Conservation (phyloP, 2,797 vertebrate genomes). For the Ctenosaura bakeri region DNA sequence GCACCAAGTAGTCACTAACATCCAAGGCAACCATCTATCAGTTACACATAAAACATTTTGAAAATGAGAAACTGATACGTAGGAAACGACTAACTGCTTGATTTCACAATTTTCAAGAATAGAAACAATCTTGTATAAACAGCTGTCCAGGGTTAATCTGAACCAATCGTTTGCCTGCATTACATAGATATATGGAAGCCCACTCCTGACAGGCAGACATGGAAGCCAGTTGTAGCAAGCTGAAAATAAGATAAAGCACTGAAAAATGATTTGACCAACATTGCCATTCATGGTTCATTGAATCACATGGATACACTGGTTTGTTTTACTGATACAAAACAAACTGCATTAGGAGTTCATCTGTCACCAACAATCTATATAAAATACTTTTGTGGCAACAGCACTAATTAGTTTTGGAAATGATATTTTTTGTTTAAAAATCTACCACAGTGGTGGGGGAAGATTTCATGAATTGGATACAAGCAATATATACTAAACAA, state of each 20-base stretch:
- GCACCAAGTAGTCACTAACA: background rate
- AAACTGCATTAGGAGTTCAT: fast-evolving
- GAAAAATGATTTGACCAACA: fast-evolving
- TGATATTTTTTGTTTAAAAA: fast-evolving
- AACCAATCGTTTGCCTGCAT: background rate
- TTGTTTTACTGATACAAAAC: background rate
- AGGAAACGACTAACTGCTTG: background rate
- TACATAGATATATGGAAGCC: background rate
- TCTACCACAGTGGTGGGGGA: too few relatives aligned
- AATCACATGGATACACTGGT: background rate
- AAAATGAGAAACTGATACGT: background rate
- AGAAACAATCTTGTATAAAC: background rate
- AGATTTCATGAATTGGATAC: too few relatives aligned
- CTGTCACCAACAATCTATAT: background rate
- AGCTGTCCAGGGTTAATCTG: background rate
- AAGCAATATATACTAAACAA: too few relatives aligned
- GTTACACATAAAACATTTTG: background rate
- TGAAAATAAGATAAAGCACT: background rate
- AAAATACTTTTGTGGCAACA: fast-evolving
- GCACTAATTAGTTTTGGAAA: background rate
- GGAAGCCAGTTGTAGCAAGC: background rate
- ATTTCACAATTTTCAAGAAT: background rate
- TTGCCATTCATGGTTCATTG: background rate
- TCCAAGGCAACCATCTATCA: background rate
- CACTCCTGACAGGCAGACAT: background rate